phyloP scores from a whole-genome alignment of 1,140 invertebrate species.

The Rhopalosiphum padi region DNA sequence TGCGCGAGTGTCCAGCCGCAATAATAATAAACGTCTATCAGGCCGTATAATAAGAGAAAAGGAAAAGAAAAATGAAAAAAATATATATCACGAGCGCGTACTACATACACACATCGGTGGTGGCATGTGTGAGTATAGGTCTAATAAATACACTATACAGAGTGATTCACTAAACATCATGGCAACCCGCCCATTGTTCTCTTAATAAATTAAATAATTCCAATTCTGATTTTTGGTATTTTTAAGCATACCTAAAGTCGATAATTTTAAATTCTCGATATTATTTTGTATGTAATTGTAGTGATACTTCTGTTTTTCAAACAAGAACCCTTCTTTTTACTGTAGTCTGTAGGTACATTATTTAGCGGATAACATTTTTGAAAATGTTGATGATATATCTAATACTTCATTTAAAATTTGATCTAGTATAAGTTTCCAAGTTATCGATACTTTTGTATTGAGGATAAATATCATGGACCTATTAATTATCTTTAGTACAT shows the following conservation, averaged over 20 bases:
- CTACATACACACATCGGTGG: not conserved
- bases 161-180: not conserved
- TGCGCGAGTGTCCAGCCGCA: not conserved
- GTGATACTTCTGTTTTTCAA: not conserved
- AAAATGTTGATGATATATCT: not conserved
- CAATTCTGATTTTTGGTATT: too few relatives aligned
- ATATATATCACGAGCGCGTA: not conserved
- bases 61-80: not conserved
- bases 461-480: not conserved
- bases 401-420: not conserved
- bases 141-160: not conserved
- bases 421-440: not conserved
- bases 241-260: too few relatives aligned
- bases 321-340: not conserved
- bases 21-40: not conserved
- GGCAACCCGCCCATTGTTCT: too few relatives aligned
- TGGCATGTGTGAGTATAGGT: not conserved
- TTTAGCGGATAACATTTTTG: not conserved
- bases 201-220: too few relatives aligned
- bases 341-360: too few relatives aligned
- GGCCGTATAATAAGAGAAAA: not conserved
- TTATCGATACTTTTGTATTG: not conserved
- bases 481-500: too few relatives aligned
- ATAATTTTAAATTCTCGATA: not conserved
- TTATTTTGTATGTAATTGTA: not conserved